These are phyloP conservation scores for Lasiommata megera DNA, from an alignment of 2,888 invertebrate genomes.

Conservation along the genomic window DNA sequence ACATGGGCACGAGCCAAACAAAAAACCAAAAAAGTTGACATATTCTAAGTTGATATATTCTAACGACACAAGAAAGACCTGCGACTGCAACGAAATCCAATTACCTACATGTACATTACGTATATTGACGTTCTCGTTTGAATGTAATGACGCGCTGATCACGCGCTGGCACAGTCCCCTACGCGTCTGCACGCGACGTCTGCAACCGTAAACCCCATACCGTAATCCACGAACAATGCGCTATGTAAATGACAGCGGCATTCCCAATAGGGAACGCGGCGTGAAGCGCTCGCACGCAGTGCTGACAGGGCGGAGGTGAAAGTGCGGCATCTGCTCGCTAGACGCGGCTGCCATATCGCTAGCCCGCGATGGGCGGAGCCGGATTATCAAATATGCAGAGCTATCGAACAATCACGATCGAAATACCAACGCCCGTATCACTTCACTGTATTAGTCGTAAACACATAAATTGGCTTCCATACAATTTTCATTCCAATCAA, in stretches of 20 bases:
- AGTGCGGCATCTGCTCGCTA: conserved; percentile 59
- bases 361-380: conserved; percentile 49
- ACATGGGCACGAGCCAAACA: no score
- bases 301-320: conserved; percentile 64
- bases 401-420: conserved; percentile 19
- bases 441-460: not conserved
- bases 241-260: conserved; percentile 29
- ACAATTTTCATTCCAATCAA: conserved; percentile 32
- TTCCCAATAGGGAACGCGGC: conserved; percentile 44
- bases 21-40: no score
- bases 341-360: conserved; percentile 39
- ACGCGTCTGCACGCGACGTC: conserved; percentile 1
- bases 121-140: not conserved
- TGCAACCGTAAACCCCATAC: conserved; percentile 8
- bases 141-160: not conserved
- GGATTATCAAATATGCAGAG: conserved; percentile 31
- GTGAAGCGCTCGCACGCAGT: conserved; percentile 54
- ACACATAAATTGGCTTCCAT: conserved; percentile 1
- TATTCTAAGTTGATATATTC: not conserved
- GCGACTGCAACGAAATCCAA: conserved; percentile 16
- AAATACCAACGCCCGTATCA: conserved; percentile 12
- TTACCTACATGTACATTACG: conserved; percentile 1
- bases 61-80: not conserved
- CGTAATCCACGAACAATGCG: conserved; percentile 19
- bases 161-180: not conserved